A percentile compares a stretch with the other conserved stretches of the same genome.
These are phyloP conservation scores for Aphaenogaster floridana DNA, from an alignment of 1,140 invertebrate genomes.

Conservation along the genomic window DNA sequence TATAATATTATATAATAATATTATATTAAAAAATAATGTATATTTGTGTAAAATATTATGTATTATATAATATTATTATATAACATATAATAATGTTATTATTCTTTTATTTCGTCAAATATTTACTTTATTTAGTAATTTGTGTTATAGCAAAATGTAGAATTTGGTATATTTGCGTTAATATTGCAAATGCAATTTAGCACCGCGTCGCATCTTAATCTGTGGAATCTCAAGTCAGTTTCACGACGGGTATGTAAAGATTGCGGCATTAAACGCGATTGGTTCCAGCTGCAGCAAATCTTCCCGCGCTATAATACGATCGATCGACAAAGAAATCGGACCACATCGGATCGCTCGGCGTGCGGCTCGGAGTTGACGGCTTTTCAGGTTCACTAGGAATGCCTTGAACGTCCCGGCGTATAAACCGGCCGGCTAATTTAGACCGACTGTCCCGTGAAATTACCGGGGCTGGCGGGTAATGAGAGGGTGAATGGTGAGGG, in stretches of 20 bases:
- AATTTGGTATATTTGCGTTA: background rate
- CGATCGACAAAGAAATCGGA: constrained; percentile 70
- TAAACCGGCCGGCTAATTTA: constrained; percentile 80
- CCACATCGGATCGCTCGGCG: constrained; percentile 37
- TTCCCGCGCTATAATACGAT: constrained; percentile 34
- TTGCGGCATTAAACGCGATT: constrained; percentile 43
- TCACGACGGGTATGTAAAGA: constrained; percentile 37
- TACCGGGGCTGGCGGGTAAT: constrained; percentile 81
- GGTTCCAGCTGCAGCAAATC: constrained; percentile 33
- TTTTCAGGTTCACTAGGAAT: constrained; percentile 72
- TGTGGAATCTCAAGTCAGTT: background rate
- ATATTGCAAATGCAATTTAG: constrained; percentile 1
- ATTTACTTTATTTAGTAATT: constrained; percentile 17
- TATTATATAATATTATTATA: background rate
- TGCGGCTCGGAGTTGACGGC: constrained; percentile 64
- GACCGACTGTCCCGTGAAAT: constrained; percentile 85
- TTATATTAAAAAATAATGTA: background rate
- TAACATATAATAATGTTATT: background rate
- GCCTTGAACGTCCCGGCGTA: constrained; percentile 69
- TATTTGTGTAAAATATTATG: background rate
- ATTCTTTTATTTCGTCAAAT: constrained; percentile 9
- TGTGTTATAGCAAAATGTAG: background rate
- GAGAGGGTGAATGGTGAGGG: constrained; percentile 82
- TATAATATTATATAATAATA: background rate
- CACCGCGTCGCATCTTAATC: background rate